These are phyloP conservation scores for Cantharis rufa DNA, from an alignment of 2,888 invertebrate genomes.

Conservation along the genomic window DNA sequence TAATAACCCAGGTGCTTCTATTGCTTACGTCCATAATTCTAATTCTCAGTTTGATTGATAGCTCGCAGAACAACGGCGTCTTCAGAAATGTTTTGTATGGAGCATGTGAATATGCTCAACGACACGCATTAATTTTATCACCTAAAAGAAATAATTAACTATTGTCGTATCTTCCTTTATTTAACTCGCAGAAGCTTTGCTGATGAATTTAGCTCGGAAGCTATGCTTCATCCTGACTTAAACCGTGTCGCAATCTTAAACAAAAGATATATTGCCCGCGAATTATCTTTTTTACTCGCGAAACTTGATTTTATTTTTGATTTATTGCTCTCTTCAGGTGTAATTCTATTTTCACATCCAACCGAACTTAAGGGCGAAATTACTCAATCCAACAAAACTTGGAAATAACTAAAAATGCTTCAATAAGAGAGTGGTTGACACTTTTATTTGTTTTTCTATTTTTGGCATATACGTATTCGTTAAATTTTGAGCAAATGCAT, in stretches of 20 bases:
- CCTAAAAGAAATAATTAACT: slow-evolving; percentile 29
- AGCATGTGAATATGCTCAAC: not conserved
- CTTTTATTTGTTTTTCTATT: not conserved
- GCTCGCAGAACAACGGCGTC: not conserved
- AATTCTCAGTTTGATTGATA: not conserved
- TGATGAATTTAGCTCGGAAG: slow-evolving; percentile 29
- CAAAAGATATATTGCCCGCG: slow-evolving; percentile 32
- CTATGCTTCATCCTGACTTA: slow-evolving; percentile 24
- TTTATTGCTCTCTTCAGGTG: not conserved
- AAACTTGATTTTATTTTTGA: not conserved
- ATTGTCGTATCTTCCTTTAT: slow-evolving; percentile 21
- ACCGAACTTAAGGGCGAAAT: not conserved
- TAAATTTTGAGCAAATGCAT: not conserved
- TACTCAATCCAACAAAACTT: not conserved
- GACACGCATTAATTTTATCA: slow-evolving; percentile 32
- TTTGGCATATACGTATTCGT: not conserved
- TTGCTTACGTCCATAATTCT: not conserved
- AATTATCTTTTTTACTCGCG: slow-evolving; percentile 24
- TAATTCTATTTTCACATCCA: not conserved
- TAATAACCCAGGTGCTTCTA: slow-evolving; percentile 33
- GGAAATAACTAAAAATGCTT: not conserved
- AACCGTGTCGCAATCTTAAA: slow-evolving; percentile 28
- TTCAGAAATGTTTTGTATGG: not conserved
- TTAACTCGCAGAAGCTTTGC: slow-evolving; percentile 25
- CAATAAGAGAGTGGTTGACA: not conserved